phyloP scores from a whole-genome alignment of 2,888 invertebrate species.

The Tenodera sinensis region DNA sequence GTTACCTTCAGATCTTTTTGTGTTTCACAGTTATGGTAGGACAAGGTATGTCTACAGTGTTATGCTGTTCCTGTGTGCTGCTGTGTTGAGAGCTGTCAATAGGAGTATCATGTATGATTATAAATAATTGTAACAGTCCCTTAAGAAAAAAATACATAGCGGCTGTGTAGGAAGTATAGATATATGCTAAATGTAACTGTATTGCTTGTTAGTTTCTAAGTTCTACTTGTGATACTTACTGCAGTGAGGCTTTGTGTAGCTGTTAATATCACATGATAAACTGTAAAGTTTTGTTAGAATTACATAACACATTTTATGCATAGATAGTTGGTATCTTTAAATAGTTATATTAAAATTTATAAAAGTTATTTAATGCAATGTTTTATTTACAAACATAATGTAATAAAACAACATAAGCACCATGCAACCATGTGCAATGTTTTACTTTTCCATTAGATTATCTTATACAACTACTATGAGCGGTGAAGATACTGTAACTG shows the following conservation, averaged over 20 bases:
- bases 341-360: background rate
- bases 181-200: background rate
- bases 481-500: background rate
- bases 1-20: background rate
- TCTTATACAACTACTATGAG: background rate
- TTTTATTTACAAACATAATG: background rate
- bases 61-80: background rate
- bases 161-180: background rate
- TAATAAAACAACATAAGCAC: background rate
- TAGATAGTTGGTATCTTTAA: background rate
- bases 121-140: background rate
- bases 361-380: background rate
- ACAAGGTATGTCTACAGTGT: background rate
- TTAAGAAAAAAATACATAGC: background rate
- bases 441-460: background rate
- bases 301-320: conserved; percentile 4
- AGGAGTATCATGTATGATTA: background rate
- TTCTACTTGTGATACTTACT: conserved; percentile 6
- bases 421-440: background rate
- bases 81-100: background rate
- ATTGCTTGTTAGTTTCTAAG: background rate
- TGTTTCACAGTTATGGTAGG: background rate
- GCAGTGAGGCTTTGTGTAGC: background rate
- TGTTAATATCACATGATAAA: background rate
- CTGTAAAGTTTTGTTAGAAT: background rate